Conservation (phyloP, 2,888 invertebrate genomes). For the Fragum whitleyi region DNA sequence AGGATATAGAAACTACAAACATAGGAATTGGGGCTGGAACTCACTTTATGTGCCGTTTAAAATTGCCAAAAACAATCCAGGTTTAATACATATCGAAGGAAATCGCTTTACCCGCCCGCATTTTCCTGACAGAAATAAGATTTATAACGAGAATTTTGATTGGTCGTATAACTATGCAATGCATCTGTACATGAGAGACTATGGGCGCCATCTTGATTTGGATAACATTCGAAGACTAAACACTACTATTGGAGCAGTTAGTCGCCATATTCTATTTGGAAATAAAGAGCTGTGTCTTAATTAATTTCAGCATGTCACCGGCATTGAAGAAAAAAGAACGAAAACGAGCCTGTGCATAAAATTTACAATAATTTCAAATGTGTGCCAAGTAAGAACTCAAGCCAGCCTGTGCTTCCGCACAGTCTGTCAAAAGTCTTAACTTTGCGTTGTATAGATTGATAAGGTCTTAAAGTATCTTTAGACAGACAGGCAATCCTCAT, state of each 20-base stretch:
- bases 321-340: no score
- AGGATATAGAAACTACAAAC: conserved; percentile 47
- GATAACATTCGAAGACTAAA: conserved; percentile 53
- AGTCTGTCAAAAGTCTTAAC: no score
- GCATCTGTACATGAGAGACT: conserved; percentile 53
- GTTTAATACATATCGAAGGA: conserved; percentile 52
- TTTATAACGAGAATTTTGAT: conserved; percentile 52
- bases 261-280: conserved; percentile 58
- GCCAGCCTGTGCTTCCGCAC: no score
- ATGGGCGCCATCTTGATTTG: conserved; percentile 34
- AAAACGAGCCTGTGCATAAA: no score
- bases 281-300: conserved; percentile 53
- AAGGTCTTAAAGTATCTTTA: no score
- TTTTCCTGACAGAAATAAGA: conserved; percentile 21
- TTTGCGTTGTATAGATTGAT: no score
- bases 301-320: no score
- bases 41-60: conserved; percentile 44
- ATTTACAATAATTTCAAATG: no score
- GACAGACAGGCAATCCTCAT: no score
- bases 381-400: no score
- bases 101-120: conserved; percentile 52
- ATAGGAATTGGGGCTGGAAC: conserved; percentile 46
- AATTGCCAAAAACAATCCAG: conserved; percentile 34
- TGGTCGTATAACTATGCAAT: conserved; percentile 61
- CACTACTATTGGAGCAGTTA: conserved; percentile 59